Base-by-base conservation (phyloP, 2,113 vertebrate genomes). In the Serinus canaria region DNA sequence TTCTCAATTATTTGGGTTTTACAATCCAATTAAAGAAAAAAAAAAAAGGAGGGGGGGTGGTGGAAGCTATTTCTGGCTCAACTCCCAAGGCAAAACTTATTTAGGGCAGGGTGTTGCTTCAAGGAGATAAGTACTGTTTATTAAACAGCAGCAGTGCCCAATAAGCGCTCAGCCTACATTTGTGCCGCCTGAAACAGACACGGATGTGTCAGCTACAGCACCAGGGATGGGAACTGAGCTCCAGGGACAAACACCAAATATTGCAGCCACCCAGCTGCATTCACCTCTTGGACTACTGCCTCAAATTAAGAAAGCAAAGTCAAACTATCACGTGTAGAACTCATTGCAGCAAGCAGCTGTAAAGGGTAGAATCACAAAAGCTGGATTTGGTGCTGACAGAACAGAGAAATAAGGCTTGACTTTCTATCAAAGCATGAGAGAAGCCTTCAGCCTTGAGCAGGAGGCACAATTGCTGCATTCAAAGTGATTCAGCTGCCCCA, bases 71-170 rank as follows among this genome's bases (percentile, higher is more conserved):
- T 96, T 94, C 89, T 95, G 86, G 60, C 89, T 92, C 76, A 75
- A 5, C 35, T 77, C 76, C 56, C 73, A 43, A 27, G 27, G 41
- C 89, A 87, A 83, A 92, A 94, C 75, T 89, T 91, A 95, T 90
- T 93, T 83, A 91, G 90, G 90, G 79, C 85, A 96, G 88, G 93
- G 90, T 90, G 94, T 85, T 95, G 85, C 86, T 96, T 70, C 27
- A 52, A 94, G 60, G 85, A 95, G 95, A 95, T 96, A 97, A 96
- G 79, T 19, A 8, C 44, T 93, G 90, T 95, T 96, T 95, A 96
- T 72, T 88, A 81, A 86, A 86, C 85, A 95, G 90, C 92, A 81
- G 64, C 80, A 49, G 25, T 75, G 86, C 88, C 92, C 0, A 69
- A 93, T 94, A 96, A 90, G 88, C 6, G 66, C 72, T 13, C 90